Evolutionary conservation across 2,113 vertebrate species (phyloP), one percentile per base, ranked within the genome.

Genomic region (Periophthalmodon schlosseri): DNA sequence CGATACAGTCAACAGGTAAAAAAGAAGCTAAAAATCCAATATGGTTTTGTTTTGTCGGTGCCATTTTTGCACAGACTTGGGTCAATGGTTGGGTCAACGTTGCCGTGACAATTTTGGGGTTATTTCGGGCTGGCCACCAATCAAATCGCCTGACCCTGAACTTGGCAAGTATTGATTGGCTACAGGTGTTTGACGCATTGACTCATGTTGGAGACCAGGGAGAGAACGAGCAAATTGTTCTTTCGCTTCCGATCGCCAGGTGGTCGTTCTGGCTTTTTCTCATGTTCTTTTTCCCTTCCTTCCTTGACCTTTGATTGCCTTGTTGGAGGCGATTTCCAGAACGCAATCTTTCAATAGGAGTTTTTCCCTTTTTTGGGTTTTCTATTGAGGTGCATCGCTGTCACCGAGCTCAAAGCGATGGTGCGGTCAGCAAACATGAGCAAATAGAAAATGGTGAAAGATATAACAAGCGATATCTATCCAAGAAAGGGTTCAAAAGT

Each of bases 81-180:
- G 80, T 84, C 86, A 83, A 75, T 76, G 77, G 79, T 36, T 63
- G 69, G 85, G 84, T 81, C 85, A 67, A 49, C 16, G 52, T 23
- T 21, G 71, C 76, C 2, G 52, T 14, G 70, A 82, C 74, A 68
- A 47, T 76, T 72, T 49, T 28, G 39, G 0, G 63, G 84, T 82
- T 88, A 87, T 89, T 88, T 81, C 68, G 67, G 75, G 74, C 75
- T 69, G 54, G 70, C 72, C 76, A 75, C 85, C 80, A 86, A 86
- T 90, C 83, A 90, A 33, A 78, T 44, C 70, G n/a, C 52, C 52
- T 82, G 85, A 84, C 82, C 86, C 70, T 74, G 63, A 5, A 67
- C 34, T 52, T 77, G 73, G 68, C 61, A 78, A 36, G 73, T 77
- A 89, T 89, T 21, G 87, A 88, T 88, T 46, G 47, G 18, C 70